Evolutionary conservation across 2,888 invertebrate genomes (phyloP).

Genomic region (Lypha dubia): DNA sequence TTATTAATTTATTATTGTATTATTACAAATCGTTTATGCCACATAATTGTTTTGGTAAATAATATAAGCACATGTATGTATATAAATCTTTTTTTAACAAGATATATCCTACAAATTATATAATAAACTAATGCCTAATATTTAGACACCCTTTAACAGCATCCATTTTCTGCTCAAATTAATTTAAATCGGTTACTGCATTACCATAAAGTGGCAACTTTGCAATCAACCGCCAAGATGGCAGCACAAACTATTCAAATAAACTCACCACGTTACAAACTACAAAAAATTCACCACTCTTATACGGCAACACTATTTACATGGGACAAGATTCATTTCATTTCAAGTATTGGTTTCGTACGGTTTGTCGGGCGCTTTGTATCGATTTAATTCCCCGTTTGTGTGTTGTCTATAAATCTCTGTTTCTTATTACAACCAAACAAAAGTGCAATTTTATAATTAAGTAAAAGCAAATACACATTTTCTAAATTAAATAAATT

Average conservation of each 20-base stretch:
- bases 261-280: constrained; percentile 35
- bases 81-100: too few relatives aligned
- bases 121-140: too few relatives aligned
- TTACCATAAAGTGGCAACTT: constrained; percentile 6
- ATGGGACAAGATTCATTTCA: constrained; percentile 61
- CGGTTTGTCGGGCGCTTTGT: constrained; percentile 54
- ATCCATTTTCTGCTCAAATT: background rate
- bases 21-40: too few relatives aligned
- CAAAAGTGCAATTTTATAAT: constrained; percentile 60
- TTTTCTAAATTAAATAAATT: constrained; percentile 48
- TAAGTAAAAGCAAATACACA: constrained; percentile 31
- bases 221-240: background rate
- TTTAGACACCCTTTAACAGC: background rate
- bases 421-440: constrained; percentile 27
- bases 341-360: constrained; percentile 50
- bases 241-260: constrained; percentile 27
- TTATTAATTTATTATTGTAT: too few relatives aligned
- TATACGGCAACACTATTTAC: constrained; percentile 57
- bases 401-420: constrained; percentile 49
- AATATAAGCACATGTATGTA: too few relatives aligned
- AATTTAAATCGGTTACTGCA: background rate
- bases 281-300: constrained; percentile 30
- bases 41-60: too few relatives aligned
- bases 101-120: too few relatives aligned
- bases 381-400: constrained; percentile 67